Evolutionary conservation across 2,797 vertebrate genomes (phyloP).

Genomic region (Tachyglossus aculeatus): DNA sequence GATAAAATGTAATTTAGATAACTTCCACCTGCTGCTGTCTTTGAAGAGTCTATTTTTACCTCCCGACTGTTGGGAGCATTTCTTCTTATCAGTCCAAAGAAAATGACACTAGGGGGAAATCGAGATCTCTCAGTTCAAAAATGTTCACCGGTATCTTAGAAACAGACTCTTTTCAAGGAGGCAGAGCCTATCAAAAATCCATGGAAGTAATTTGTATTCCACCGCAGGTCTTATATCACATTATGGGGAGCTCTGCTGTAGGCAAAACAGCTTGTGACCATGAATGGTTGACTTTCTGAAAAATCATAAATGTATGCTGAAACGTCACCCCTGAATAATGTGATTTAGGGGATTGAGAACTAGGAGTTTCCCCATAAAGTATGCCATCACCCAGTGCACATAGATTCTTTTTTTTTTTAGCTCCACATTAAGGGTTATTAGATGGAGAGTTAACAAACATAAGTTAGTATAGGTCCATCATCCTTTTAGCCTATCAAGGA

Average conservation of each 20-base stretch:
- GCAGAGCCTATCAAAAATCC: neutral
- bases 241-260: constrained; percentile 4
- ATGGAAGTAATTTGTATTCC: constrained; percentile 11
- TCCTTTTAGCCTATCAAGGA: constrained; percentile 1
- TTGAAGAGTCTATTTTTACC: too few species aligned
- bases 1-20: too few species aligned
- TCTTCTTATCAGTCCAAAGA: too few species aligned
- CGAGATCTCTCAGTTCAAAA: neutral
- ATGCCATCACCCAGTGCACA: constrained; percentile 11
- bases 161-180: neutral
- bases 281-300: constrained; percentile 12
- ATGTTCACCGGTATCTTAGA: neutral
- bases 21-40: too few species aligned
- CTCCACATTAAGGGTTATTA: constrained; percentile 26
- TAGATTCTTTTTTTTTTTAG: constrained; percentile 16
- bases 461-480: constrained; percentile 25
- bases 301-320: constrained; percentile 13
- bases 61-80: too few species aligned
- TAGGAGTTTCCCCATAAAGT: neutral
- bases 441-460: neutral
- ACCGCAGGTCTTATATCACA: constrained; percentile 25
- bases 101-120: too few species aligned
- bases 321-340: constrained; percentile 36
- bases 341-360: constrained; percentile 25
- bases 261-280: constrained; percentile 24